Conservation (phyloP, 2,888 invertebrate species). For the Apamea monoglypha region DNA sequence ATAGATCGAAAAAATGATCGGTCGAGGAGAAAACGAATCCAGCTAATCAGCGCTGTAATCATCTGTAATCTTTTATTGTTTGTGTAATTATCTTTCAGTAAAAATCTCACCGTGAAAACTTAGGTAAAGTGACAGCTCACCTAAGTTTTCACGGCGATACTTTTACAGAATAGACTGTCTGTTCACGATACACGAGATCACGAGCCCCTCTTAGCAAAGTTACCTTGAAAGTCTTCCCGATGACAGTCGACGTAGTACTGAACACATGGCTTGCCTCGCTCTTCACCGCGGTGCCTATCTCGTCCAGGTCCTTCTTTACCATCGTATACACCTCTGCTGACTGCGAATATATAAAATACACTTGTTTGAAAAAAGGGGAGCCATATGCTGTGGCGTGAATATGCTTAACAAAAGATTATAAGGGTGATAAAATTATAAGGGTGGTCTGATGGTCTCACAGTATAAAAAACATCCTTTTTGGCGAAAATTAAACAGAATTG, state of each 20-base stretch:
- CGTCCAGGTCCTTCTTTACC: conserved; percentile 94
- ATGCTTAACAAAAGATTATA: not conserved
- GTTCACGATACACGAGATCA: not conserved
- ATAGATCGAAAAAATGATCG: too few relatives aligned
- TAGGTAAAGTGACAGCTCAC: too few relatives aligned
- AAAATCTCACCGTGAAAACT: too few relatives aligned
- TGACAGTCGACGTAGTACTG: conserved; percentile 91
- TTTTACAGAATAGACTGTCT: too few relatives aligned
- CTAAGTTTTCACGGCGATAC: too few relatives aligned
- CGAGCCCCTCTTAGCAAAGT: not conserved
- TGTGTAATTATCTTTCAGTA: not conserved
- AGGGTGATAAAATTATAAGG: not conserved
- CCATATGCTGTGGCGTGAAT: not conserved
- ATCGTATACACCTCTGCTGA: conserved; percentile 94
- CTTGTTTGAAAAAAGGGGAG: not conserved
- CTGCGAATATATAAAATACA: conserved; percentile 80
- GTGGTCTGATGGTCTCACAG: not conserved
- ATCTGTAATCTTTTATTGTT: too few relatives aligned
- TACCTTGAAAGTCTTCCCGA: conserved; percentile 93
- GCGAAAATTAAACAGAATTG: not conserved
- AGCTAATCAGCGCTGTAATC: too few relatives aligned
- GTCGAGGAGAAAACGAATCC: too few relatives aligned
- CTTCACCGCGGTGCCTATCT: conserved; percentile 93
- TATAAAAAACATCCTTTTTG: not conserved
- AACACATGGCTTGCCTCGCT: conserved; percentile 93